phyloP scores from a whole-genome alignment of 2,797 vertebrate genomes.

The Pelochelys cantorii region DNA sequence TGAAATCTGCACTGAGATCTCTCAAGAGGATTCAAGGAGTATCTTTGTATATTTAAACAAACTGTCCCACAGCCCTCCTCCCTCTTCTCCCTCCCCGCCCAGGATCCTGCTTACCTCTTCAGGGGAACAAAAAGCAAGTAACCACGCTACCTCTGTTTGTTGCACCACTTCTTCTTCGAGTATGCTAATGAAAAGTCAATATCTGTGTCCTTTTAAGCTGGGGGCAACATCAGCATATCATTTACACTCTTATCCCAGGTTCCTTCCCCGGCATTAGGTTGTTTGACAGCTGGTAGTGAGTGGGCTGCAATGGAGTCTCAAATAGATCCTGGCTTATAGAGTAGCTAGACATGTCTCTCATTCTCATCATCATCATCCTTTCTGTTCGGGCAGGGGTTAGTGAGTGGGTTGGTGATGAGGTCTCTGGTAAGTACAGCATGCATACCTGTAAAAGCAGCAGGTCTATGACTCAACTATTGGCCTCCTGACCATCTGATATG shows the following conservation, averaged over 20 bases:
- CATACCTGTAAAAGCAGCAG: background rate
- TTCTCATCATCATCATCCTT: background rate
- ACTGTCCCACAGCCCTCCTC: background rate
- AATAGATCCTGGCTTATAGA: background rate
- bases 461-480: background rate
- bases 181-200: background rate
- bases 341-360: background rate
- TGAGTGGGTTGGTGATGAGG: no score
- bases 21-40: background rate
- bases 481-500: background rate
- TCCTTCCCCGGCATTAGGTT: background rate
- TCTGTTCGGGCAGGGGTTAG: background rate
- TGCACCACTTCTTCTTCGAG: background rate
- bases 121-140: background rate
- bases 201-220: background rate
- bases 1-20: background rate
- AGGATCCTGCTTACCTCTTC: background rate
- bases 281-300: background rate
- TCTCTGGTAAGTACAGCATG: background rate
- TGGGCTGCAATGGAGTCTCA: background rate
- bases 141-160: background rate
- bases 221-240: background rate
- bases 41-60: background rate
- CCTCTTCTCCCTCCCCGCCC: no score
- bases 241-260: background rate